Percentiles rank a stretch among this genome's conserved stretches.
Conservation (phyloP, 2,888 invertebrate species). For the Petrophora chlorosata region DNA sequence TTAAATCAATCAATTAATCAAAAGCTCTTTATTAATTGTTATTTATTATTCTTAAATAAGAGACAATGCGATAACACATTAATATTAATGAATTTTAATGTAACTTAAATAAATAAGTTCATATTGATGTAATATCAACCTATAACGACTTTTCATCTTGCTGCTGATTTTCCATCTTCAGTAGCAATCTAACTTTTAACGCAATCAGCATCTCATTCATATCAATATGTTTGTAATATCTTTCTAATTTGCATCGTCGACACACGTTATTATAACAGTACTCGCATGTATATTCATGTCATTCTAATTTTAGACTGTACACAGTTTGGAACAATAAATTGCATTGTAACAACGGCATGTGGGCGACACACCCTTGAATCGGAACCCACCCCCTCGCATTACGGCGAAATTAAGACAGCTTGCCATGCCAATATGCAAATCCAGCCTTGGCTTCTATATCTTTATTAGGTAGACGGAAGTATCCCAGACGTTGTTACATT, state of each 20-base stretch:
- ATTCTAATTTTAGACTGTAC: constrained; percentile 53
- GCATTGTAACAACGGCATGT: constrained; percentile 69
- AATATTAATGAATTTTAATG: no score
- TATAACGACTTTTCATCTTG: no score
- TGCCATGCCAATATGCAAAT: constrained; percentile 79
- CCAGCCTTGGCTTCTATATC: constrained; percentile 33
- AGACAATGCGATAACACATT: no score
- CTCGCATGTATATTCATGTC: constrained; percentile 55
- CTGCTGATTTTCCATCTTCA: no score
- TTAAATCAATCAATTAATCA: no score
- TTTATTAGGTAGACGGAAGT: constrained; percentile 32
- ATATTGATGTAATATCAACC: no score
- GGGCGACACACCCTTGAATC: constrained; percentile 51
- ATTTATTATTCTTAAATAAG: no score
- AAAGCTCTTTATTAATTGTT: no score
- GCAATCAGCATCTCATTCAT: constrained; percentile 10
- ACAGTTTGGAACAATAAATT: constrained; percentile 52
- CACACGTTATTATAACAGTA: constrained; percentile 18
- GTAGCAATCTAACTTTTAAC: constrained; percentile 7
- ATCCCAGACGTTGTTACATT: constrained; percentile 20
- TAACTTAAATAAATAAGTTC: no score
- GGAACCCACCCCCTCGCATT: constrained; percentile 56
- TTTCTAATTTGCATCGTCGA: constrained; percentile 16
- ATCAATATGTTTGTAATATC: constrained; percentile 17
- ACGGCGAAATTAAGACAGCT: constrained; percentile 79